Evolutionary conservation across 1,140 invertebrate genomes (phyloP).

Genomic region (Plectrocnemia conspersa): DNA sequence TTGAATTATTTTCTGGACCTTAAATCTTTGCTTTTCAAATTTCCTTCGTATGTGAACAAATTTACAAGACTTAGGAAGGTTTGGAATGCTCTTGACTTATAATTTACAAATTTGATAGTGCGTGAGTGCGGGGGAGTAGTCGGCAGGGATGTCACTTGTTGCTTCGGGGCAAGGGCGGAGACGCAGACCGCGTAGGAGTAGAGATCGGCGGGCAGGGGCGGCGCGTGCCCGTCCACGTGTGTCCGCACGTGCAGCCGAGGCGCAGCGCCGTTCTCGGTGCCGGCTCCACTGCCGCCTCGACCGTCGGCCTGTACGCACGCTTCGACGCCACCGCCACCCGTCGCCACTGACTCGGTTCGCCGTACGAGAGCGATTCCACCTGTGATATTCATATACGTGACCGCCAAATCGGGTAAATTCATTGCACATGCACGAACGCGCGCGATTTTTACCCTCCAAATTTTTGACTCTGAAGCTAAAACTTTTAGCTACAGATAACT

Average conservation of each 20-base stretch:
- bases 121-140: background rate
- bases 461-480: too few species aligned
- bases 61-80: too few species aligned
- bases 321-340: background rate
- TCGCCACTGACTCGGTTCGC: background rate
- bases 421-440: too few species aligned
- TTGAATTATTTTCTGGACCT: too few species aligned
- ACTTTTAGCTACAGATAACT: too few species aligned
- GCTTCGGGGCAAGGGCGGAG: background rate
- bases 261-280: constrained; percentile 37
- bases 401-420: background rate
- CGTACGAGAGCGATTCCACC: constrained; percentile 22
- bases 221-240: background rate
- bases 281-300: background rate
- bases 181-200: background rate
- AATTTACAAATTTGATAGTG: background rate
- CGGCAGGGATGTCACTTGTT: background rate
- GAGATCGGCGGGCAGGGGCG: background rate
- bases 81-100: background rate
- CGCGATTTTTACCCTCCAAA: too few species aligned
- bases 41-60: too few species aligned
- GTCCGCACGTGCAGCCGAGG: constrained; percentile 7
- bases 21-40: too few species aligned
- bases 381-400: background rate
- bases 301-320: background rate